Evolutionary conservation across 2,113 vertebrate genomes (phyloP).

Genomic region (Agelaius tricolor): DNA sequence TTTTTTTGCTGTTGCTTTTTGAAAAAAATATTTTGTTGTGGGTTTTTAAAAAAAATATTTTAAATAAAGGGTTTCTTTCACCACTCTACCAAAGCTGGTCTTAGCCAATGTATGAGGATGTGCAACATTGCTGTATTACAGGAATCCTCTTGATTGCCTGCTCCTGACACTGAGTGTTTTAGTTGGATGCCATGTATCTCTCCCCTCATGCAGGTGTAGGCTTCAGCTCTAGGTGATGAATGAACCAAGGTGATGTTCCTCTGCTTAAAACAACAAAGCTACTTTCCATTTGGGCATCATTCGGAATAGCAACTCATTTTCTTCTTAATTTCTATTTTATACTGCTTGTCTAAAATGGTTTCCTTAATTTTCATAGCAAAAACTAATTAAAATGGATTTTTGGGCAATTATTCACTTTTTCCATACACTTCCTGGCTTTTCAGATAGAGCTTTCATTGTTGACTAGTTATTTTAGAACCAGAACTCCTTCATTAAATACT

Average conservation of each 20-base stretch:
- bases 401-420: neutral
- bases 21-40: neutral
- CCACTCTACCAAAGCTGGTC: neutral
- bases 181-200: neutral
- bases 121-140: neutral
- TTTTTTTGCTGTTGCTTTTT: too few relatives aligned
- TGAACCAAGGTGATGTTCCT: neutral
- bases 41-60: neutral
- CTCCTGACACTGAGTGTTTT: neutral
- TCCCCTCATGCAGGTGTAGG: neutral
- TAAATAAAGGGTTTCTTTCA: neutral
- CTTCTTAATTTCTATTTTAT: neutral
- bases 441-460: conserved; percentile 28
- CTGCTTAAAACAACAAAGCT: neutral
- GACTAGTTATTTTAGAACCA: neutral
- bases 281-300: neutral
- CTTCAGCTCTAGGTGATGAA: neutral
- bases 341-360: neutral
- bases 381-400: neutral
- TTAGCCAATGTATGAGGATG: neutral
- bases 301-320: neutral
- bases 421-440: neutral
- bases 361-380: neutral
- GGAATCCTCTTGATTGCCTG: neutral
- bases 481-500: neutral